A percentile compares a stretch with the other conserved stretches of the same genome.
phyloP scores from a whole-genome alignment of 2,797 vertebrate genomes.

The Euthynnus affinis region DNA sequence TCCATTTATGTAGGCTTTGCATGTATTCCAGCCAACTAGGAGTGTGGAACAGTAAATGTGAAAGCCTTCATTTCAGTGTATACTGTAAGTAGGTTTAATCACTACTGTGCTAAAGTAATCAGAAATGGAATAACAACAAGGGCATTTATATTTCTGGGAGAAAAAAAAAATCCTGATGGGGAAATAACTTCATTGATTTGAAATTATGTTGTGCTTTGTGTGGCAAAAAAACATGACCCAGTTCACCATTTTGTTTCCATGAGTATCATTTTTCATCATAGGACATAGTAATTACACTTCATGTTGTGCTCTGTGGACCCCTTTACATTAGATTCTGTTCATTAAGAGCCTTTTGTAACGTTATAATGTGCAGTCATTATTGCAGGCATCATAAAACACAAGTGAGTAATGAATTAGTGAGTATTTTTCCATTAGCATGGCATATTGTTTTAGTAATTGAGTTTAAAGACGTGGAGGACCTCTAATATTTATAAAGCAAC shows the following conservation, averaged over 20 bases:
- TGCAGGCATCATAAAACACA: conserved; percentile 77
- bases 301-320: conserved; percentile 70
- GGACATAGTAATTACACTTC: conserved; percentile 72
- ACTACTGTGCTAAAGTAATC: background rate
- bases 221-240: conserved; percentile 34
- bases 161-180: background rate
- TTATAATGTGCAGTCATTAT: conserved; percentile 75
- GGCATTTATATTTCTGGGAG: conserved; percentile 31
- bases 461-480: conserved; percentile 70
- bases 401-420: conserved; percentile 66
- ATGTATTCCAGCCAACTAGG: background rate
- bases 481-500: conserved; percentile 46
- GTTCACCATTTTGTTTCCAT: conserved; percentile 52
- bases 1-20: background rate
- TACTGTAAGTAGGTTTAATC: background rate
- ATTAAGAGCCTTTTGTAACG: conserved; percentile 73
- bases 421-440: conserved; percentile 73
- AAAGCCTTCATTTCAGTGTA: conserved; percentile 5
- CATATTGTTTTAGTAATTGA: conserved; percentile 75
- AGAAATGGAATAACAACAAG: background rate
- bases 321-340: conserved; percentile 69
- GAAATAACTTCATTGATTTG: conserved; percentile 51
- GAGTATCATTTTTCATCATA: conserved; percentile 58
- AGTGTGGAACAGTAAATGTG: background rate
- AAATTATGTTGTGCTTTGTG: conserved; percentile 31